These are phyloP conservation scores for Ceyx melanurus DNA, from an alignment of 2,113 vertebrate genomes.

Conservation along the genomic window DNA sequence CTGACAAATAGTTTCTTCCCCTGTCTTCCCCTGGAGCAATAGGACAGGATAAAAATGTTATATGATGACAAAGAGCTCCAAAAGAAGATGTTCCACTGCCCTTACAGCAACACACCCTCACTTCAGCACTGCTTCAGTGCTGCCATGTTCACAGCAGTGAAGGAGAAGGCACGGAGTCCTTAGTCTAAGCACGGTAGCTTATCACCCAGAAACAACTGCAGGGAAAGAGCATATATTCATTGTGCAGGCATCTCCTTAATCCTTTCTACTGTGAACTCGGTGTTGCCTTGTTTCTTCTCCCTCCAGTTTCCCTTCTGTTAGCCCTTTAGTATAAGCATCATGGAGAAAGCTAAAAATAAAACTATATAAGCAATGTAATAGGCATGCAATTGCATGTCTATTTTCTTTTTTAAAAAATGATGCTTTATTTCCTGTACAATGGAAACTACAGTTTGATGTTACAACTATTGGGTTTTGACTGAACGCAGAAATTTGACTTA, in stretches of 20 bases:
- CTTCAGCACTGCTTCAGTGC: background rate
- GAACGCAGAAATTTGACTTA: constrained; percentile 64
- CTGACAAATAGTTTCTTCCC: background rate
- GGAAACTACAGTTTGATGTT: constrained; percentile 66
- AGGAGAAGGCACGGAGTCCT: background rate
- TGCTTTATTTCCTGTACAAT: constrained; percentile 57
- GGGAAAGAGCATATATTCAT: background rate
- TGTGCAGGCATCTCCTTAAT: background rate
- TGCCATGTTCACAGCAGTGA: background rate
- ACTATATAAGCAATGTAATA: constrained; percentile 47
- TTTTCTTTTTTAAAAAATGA: constrained; percentile 50
- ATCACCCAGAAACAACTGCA: background rate
- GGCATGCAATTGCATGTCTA: constrained; percentile 63
- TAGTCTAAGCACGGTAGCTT: background rate
- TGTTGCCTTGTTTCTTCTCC: background rate
- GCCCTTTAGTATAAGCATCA: background rate
- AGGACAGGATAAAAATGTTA: background rate
- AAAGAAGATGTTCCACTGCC: background rate
- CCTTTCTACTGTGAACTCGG: background rate
- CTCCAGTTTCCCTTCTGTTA: background rate
- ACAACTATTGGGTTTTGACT: constrained; percentile 57
- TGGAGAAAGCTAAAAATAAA: constrained; percentile 47
- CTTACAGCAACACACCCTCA: background rate
- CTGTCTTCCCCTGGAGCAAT: background rate
- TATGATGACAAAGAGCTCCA: background rate